Base-by-base conservation (phyloP, 2,113 vertebrate genomes). In the Gymnogyps californianus region DNA sequence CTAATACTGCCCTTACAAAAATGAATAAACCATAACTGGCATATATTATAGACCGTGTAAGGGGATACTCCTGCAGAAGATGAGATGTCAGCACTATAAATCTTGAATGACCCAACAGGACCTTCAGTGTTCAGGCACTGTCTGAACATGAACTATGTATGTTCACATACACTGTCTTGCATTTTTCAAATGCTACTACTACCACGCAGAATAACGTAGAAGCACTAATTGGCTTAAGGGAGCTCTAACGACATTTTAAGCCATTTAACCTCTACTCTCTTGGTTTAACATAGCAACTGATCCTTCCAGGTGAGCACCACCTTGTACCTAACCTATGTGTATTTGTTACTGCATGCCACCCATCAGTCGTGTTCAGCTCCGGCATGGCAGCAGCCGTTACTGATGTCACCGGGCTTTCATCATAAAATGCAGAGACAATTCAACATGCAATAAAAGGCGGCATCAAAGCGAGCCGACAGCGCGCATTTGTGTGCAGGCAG, bases 11-110 rank as follows among this genome's bases (percentile, higher is more conserved):
- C 59, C 36, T 34, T 7, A 13, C 9, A 15, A 25, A 38, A 44
- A 36, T 2, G 42, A 46, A 51, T 32, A 62, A 83, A 36, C 24
- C 40, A 25, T 9, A 14, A 29, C 16, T 16, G 3, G 42, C 6
- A 2, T 4, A 1, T 5, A 9, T 17, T 10, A 54, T 2, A n/a
- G 28, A 16, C 7, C 2, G 2, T 0, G 38, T 5, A 54, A 92
- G 54, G 25, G 28, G 55, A 70, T 5, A 13, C 20, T 42, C 34
- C 38, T 17, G 46, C 31, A 22, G 61, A n/a, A 71, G 69, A n/a
- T 1, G 51, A 83, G 67, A 66, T 13, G 15, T 5, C 44, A 51
- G 34, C 12, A 13, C 74, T 13, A 24, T 34, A 36, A 87, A 44
- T 61, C 58, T 32, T 28, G n/a, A 24, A 46, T 10, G 51, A 79